Evolutionary conservation across 2,113 vertebrate genomes (phyloP), one percentile per base, ranked within the genome.

Genomic region (Galbula dea): DNA sequence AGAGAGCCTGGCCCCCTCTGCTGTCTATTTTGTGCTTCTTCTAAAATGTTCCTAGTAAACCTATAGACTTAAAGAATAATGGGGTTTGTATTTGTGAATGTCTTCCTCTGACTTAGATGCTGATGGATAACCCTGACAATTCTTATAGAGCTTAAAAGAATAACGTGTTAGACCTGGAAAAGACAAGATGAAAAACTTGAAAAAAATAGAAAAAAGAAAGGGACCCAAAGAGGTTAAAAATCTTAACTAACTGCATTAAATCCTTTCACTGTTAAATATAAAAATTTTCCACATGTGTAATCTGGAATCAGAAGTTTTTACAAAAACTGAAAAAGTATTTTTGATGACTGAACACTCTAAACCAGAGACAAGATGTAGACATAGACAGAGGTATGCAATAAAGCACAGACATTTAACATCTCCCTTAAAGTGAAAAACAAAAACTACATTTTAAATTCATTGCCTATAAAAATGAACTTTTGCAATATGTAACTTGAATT

Each of bases 1-100:
- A 95, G 86, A 97, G 96, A 95, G 91, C 96, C 86, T 95, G 95
- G 96, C 96, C 96, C 96, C 96, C 96, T 96, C 95, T 97, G 94
- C 96, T 97, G 95, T 96, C 94, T 96, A 96, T 92, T 96, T 37
- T 71, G 93, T 65, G 86, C 62, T 86, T 9, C 65, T 96, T 95
- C 75, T 86, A 80, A 94, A 89, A 93, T 29, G 69, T 59, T 86
- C 26, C 67, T 45, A 86, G 55, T 10, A 94, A 95, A 92, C 46
- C 45, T 72, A 74, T 1, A 73, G 76, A 82, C 76, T 84, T 66
- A 77, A 71, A 88, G 58, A 74, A 68, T 29, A 87, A 79, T 4
- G 3, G n/a, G 12, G 77, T 85, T 74, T 29, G 16, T 62, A 59
- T 58, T 89, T 91, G 43, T 45, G 58, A 88, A 81, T 91, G 62